These are phyloP conservation scores for Camptogramma bilineatum DNA, from an alignment of 2,888 invertebrate genomes.

Conservation along the genomic window DNA sequence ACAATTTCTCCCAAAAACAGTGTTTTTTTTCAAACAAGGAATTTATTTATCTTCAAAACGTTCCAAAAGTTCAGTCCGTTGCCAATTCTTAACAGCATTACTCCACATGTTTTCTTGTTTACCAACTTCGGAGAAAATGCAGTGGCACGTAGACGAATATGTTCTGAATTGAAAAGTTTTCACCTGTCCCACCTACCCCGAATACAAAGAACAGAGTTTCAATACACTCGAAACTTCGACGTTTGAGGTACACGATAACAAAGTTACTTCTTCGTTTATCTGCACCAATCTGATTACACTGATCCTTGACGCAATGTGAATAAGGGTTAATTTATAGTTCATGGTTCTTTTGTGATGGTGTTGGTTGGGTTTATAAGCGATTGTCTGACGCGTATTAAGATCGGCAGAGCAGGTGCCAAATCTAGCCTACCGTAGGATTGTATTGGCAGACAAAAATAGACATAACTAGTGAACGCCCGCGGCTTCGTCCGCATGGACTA, in stretches of 20 bases:
- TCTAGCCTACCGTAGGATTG: constrained; percentile 29
- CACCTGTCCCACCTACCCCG: constrained; percentile 49
- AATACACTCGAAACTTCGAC: constrained; percentile 55
- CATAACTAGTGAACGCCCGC: neutral
- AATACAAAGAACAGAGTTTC: constrained; percentile 54
- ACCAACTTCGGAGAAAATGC: constrained; percentile 33
- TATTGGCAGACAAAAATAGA: constrained; percentile 17
- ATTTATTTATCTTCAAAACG: constrained; percentile 19
- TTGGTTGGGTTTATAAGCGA: constrained; percentile 20
- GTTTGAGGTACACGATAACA: constrained; percentile 49
- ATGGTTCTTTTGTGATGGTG: constrained; percentile 3
- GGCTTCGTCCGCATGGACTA: too few species aligned
- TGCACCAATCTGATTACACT: neutral
- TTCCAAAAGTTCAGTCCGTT: constrained; percentile 17
- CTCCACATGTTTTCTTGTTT: constrained; percentile 32
- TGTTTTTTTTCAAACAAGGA: constrained; percentile 2
- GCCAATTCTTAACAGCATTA: constrained; percentile 31
- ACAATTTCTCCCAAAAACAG: too few species aligned
- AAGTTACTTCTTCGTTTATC: constrained; percentile 21
- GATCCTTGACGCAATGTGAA: constrained; percentile 7
- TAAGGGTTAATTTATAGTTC: constrained; percentile 15
- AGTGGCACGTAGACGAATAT: constrained; percentile 30
- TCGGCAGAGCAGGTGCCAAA: constrained; percentile 32
- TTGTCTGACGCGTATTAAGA: constrained; percentile 25
- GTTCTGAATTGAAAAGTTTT: constrained; percentile 41